Percentiles rank a stretch among this genome's conserved stretches.
These are phyloP conservation scores for Leptosomus discolor DNA, from an alignment of 2,113 vertebrate genomes.

Conservation along the genomic window DNA sequence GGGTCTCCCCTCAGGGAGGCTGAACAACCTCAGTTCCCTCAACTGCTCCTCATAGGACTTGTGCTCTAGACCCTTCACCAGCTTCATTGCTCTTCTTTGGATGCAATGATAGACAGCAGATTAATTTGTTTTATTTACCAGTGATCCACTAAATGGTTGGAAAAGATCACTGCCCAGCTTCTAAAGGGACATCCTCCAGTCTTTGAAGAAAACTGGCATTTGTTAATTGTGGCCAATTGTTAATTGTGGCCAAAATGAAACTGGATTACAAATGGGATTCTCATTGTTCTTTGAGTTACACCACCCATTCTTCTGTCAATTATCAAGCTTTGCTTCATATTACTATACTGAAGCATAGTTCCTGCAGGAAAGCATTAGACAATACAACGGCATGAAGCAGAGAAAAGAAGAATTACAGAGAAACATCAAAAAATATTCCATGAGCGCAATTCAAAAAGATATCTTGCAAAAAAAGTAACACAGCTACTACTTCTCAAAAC, in stretches of 20 bases:
- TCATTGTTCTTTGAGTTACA: background rate
- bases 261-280: background rate
- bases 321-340: background rate
- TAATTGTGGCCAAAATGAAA: background rate
- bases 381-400: background rate
- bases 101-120: background rate
- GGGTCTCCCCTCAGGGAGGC: background rate
- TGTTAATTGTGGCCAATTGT: background rate
- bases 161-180: background rate
- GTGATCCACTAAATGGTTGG: background rate
- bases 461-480: background rate
- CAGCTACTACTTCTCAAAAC: background rate
- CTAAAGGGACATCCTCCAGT: background rate
- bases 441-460: background rate
- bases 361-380: background rate
- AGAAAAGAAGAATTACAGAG: background rate
- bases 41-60: background rate
- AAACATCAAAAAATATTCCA: background rate
- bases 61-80: background rate
- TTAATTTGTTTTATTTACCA: background rate
- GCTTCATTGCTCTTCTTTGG: background rate
- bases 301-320: background rate
- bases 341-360: background rate
- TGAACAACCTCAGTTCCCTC: background rate
- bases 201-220: background rate